Percentiles rank a stretch among this genome's conserved stretches.
Conservation (phyloP, 2,888 invertebrate species). For the Crepidodera aurea region DNA sequence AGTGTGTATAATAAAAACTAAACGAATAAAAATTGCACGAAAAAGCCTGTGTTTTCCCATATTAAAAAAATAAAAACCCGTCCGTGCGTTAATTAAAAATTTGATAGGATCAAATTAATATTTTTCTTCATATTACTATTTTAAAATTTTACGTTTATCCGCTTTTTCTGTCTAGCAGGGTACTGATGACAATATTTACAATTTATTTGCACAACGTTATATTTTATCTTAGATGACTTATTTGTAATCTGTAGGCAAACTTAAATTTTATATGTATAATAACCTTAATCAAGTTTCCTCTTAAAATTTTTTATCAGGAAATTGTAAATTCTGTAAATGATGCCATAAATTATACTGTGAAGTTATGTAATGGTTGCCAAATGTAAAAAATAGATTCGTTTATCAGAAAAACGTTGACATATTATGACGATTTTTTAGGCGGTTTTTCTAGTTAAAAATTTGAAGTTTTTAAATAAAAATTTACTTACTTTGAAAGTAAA, state of each 20-base stretch:
- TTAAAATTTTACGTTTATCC: not conserved
- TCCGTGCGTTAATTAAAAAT: too few species aligned
- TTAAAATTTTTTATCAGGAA: constrained; percentile 12
- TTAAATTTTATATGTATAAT: not conserved
- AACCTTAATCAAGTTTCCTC: constrained; percentile 11
- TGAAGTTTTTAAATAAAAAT: too few species aligned
- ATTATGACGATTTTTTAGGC: too few species aligned
- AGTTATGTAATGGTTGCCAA: too few species aligned
- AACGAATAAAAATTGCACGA: constrained; percentile 37
- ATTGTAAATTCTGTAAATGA: not conserved
- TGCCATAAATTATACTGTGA: not conserved
- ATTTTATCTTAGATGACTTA: not conserved
- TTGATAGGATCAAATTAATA: not conserved
- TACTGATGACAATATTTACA: not conserved
- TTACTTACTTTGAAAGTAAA: too few species aligned
- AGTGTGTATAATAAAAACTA: constrained; percentile 36
- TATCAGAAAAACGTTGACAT: too few species aligned
- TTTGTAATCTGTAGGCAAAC: constrained; percentile 8
- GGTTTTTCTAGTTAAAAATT: too few species aligned
- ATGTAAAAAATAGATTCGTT: too few species aligned
- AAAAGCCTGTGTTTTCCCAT: constrained; percentile 39
- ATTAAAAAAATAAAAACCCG: too few species aligned
- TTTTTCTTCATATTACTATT: not conserved
- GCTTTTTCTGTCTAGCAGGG: not conserved
- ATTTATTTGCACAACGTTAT: constrained; percentile 1